Evolutionary conservation across 2,888 invertebrate species (phyloP).

Genomic region (Dysmachus trigonus): DNA sequence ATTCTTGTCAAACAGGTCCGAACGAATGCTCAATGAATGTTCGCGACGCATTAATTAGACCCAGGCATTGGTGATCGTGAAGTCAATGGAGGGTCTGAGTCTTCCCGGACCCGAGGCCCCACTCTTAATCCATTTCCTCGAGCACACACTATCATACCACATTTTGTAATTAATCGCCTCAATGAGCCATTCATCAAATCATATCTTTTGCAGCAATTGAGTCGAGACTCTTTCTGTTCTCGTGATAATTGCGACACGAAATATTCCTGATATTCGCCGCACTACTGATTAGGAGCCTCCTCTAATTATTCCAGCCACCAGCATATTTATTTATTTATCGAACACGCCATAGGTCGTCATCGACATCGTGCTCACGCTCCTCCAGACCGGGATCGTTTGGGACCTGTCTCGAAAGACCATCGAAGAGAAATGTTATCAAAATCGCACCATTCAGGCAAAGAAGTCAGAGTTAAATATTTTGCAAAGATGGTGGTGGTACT

Average conservation of each 20-base stretch:
- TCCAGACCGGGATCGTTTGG: not conserved
- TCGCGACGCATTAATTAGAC: not conserved
- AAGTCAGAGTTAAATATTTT: conserved; percentile 4
- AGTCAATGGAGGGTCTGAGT: not conserved
- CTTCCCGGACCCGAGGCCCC: not conserved
- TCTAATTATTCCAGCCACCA: not conserved
- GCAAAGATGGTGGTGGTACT: not conserved
- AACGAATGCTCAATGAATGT: not conserved
- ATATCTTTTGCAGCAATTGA: not conserved
- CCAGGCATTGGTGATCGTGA: not conserved
- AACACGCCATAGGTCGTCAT: not conserved
- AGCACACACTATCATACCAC: not conserved
- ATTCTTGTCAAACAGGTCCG: not conserved
- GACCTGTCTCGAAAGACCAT: not conserved
- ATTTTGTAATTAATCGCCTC: conserved; percentile 18
- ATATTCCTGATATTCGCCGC: not conserved
- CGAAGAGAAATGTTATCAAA: not conserved
- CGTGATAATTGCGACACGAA: conserved; percentile 19
- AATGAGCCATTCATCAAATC: conserved; percentile 14
- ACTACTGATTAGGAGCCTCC: conserved; percentile 14
- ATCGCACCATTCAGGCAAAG: not conserved
- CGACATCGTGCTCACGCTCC: not conserved
- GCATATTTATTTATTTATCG: not conserved
- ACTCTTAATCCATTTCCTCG: not conserved
- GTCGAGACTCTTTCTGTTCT: not conserved